Base-by-base conservation (phyloP, 2,113 vertebrate species). In the Australoheros scitulus region DNA sequence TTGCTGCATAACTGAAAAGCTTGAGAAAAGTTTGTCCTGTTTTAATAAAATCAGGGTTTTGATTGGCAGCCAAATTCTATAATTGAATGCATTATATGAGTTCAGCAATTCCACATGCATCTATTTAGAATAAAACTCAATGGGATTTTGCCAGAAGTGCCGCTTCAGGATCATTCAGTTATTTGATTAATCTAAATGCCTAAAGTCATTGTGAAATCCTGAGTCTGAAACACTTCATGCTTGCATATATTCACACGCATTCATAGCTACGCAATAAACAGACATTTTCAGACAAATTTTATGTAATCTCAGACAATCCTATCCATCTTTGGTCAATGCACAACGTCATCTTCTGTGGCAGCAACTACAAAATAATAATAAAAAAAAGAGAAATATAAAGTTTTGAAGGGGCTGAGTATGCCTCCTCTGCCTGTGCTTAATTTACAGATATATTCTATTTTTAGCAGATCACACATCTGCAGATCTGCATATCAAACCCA, bases 371-470 rank as follows among this genome's bases (percentile, higher is more conserved):
- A 36, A 72, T 34, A 55, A 2, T 26, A 2, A 24, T 24, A 24
- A 24, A 24, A 57, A 17, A 79, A 20, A 15, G 29, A 43, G 38
- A 43, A 86, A 52, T 15, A n/a, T 36, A 47, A 26, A 70, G 70
- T 50, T 52, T 63, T 36, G 8, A 55, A 32, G 17, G 2, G 56
- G 2, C 2, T 47, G 34, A 20, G 29, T 29, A 17, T n/a, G 36
- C 59, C 60, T 32, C 34, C 22, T 11, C 29, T 78, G 24, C 57
- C 4, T 68, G 50, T 79, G 59, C 59, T 81, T 76, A 65, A 55
- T 76, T 87, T 70, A 38, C 64, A 79, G 61, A n/a, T 87, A 43
- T 41, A 41, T 68, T 83, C 79, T 90, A 91, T 92, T 86, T 89
- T 89, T 90, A 87, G 85, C 32, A 5, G 22, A 50, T 83, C 74